Base-by-base conservation (phyloP, 2,888 invertebrate genomes). In the Tromatobia lineatoria region DNA sequence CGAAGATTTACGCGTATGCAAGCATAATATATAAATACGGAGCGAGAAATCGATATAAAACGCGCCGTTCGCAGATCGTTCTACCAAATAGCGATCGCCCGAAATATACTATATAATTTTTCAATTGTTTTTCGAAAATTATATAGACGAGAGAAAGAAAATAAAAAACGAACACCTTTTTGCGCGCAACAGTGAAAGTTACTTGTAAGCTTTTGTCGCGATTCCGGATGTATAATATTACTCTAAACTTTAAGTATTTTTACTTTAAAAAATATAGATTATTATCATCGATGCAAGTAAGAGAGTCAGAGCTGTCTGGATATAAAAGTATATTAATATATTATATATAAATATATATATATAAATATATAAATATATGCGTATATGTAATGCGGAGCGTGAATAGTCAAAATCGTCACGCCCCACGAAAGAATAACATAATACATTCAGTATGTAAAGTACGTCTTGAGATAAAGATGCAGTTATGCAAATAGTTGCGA, bases 281-380 rank as follows among this genome's bases (percentile, higher is more conserved):
- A 88, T 86, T 80, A 76, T 86, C 80, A 73, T 78, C 78, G 83
- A 83, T 77, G 80, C 84, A 85, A 86, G 81, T 87, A 87, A 88
- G 77, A 88, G 80, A 88, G 86, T 87, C 87, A 88, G 87, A 87
- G 85, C 85, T 87, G 88, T 92, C 88, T 90, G 89, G 88, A 88
- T 90, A 87, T 86, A 80, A 88, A 38, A 85, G 87, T 83, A 83
- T 87, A 87, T 88, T 88, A 89, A 82, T 83, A 85, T 85, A 85
- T 85, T 83, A 81, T 80, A 83, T 83, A 85, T 83, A 85, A 66
- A 79, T 73, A 82, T 89, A 90, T 90, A 90, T 82, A 86, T 87
- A 87, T 87, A 83, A 29, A 29, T 86, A 90, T 88, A 89, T 87
- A 80, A 54, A 83, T 85, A 77, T 78, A 77, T 76, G 80, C 81